A percentile compares a stretch with the other conserved stretches of the same genome.
These are phyloP conservation scores for Nansenia antarctica DNA, from an alignment of 2,113 vertebrate genomes.

Conservation along the genomic window DNA sequence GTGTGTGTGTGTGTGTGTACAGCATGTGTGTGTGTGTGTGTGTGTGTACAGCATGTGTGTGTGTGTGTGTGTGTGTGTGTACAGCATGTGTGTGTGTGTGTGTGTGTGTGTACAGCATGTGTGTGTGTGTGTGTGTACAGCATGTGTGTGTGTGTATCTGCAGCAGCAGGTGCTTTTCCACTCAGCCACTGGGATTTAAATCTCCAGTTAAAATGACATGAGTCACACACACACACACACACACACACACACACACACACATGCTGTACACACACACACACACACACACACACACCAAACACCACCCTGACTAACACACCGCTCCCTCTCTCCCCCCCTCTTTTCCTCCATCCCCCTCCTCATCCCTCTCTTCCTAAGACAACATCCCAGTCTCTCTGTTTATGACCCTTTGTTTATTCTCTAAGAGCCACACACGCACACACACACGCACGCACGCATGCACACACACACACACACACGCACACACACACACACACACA, in stretches of 20 bases:
- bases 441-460: no score
- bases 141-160: slow-evolving; percentile 6
- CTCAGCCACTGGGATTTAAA: slow-evolving; percentile 7
- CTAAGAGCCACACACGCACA: no score
- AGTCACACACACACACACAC: background rate
- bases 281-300: no score
- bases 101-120: background rate
- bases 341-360: background rate
- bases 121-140: background rate
- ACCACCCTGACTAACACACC: background rate
- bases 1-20: background rate
- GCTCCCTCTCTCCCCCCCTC: background rate
- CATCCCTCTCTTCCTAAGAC: background rate
- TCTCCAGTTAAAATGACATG: slow-evolving; percentile 16
- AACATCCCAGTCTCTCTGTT: background rate
- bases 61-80: no score
- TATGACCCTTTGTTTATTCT: background rate
- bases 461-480: no score
- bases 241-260: background rate
- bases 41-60: no score
- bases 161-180: slow-evolving; percentile 18
- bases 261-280: background rate
- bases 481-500: no score
- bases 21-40: no score
- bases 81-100: background rate